A percentile compares a stretch with the other conserved stretches of the same genome.
phyloP scores from a whole-genome alignment of 2,888 invertebrate species.

The Synergus laeviventris region DNA sequence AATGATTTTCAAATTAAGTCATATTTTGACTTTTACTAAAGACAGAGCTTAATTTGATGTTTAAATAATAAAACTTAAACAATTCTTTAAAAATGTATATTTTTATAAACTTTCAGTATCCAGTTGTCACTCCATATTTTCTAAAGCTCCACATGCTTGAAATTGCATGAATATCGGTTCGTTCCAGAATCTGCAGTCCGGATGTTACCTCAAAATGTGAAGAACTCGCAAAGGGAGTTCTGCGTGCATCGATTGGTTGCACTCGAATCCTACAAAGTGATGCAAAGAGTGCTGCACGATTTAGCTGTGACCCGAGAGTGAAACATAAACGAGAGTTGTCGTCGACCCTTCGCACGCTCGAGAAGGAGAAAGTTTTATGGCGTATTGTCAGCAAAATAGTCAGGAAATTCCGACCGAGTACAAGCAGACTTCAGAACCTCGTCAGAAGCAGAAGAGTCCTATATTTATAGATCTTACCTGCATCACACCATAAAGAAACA shows the following conservation, averaged over 20 bases:
- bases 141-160: neutral
- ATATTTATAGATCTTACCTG: slow-evolving; percentile 40
- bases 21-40: too few species aligned
- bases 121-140: neutral
- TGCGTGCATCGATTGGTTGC: slow-evolving; percentile 28
- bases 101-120: too few species aligned
- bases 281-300: slow-evolving; percentile 25
- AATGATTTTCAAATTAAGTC: too few species aligned
- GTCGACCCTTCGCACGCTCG: slow-evolving; percentile 16
- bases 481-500: slow-evolving; percentile 39
- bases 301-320: slow-evolving; percentile 2
- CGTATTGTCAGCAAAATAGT: slow-evolving; percentile 45
- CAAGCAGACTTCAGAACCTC: neutral
- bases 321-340: slow-evolving; percentile 12
- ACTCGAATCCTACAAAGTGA: slow-evolving; percentile 41
- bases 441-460: slow-evolving; percentile 38
- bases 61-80: too few species aligned
- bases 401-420: slow-evolving; percentile 16
- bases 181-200: slow-evolving; percentile 22
- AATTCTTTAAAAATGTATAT: too few species aligned
- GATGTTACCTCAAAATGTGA: neutral
- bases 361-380: slow-evolving; percentile 57
- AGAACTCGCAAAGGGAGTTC: slow-evolving; percentile 27
- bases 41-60: too few species aligned
- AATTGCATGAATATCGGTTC: slow-evolving; percentile 37